phyloP scores from a whole-genome alignment of 2,797 vertebrate genomes.

The Cyclopterus lumpus region DNA sequence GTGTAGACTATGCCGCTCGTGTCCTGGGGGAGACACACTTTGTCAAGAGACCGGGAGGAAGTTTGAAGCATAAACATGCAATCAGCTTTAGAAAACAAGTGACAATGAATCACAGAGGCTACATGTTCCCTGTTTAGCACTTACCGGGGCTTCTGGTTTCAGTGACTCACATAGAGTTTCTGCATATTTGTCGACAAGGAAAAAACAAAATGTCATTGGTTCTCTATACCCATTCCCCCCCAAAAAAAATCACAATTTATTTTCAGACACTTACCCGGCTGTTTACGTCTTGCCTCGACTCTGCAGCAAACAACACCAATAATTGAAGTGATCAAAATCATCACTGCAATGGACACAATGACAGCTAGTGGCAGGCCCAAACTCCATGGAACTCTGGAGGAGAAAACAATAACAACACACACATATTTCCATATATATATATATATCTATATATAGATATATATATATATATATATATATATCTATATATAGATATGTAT shows the following conservation, averaged over 20 bases:
- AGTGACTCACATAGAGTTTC: slow-evolving; percentile 61
- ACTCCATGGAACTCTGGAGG: slow-evolving; percentile 63
- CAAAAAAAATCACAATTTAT: background rate
- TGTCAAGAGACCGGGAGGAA: slow-evolving; percentile 45
- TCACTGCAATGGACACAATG: slow-evolving; percentile 55
- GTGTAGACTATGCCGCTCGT: slow-evolving; percentile 71
- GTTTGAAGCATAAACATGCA: slow-evolving; percentile 25
- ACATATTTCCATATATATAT: background rate
- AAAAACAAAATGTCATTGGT: slow-evolving; percentile 22
- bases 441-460: too few species aligned
- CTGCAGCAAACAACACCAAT: slow-evolving; percentile 56
- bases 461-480: too few species aligned
- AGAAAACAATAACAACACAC: background rate
- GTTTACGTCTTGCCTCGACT: slow-evolving; percentile 60
- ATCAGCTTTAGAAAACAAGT: slow-evolving; percentile 39
- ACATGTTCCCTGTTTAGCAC: slow-evolving; percentile 55
- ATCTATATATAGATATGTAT: too few species aligned
- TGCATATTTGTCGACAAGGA: slow-evolving; percentile 66
- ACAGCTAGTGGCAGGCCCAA: slow-evolving; percentile 46
- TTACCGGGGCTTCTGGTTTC: slow-evolving; percentile 64
- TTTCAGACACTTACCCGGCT: background rate
- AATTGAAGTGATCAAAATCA: slow-evolving; percentile 58
- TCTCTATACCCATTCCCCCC: background rate
- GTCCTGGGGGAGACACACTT: slow-evolving; percentile 64
- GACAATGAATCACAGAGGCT: slow-evolving; percentile 71